Percentiles rank a stretch among this genome's conserved stretches.
These are phyloP conservation scores for Schrankia costaestrigalis DNA, from an alignment of 2,888 invertebrate species.

Conservation along the genomic window DNA sequence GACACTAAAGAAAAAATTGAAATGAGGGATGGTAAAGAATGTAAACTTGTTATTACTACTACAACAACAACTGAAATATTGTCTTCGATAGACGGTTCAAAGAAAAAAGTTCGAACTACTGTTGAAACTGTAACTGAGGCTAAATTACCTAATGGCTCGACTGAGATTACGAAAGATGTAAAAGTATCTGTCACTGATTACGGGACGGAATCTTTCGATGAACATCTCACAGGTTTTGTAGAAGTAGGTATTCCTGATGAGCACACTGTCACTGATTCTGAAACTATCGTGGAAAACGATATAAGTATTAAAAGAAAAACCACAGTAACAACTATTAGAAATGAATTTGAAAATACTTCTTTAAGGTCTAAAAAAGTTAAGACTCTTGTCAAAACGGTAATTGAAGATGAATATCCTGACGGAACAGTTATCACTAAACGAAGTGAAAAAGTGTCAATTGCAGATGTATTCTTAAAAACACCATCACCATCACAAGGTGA, in stretches of 20 bases:
- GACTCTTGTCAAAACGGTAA: slow-evolving; percentile 52
- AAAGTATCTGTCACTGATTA: slow-evolving; percentile 65
- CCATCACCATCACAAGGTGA: slow-evolving; percentile 33
- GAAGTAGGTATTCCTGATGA: slow-evolving; percentile 51
- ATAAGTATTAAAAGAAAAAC: slow-evolving; percentile 55
- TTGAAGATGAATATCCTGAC: slow-evolving; percentile 68
- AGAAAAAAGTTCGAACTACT: slow-evolving; percentile 62
- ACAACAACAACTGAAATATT: slow-evolving; percentile 66
- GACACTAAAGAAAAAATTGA: slow-evolving; percentile 52
- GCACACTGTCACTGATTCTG: slow-evolving; percentile 42
- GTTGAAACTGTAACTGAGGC: slow-evolving; percentile 60
- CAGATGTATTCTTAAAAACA: slow-evolving; percentile 52
- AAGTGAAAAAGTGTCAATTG: slow-evolving; percentile 67
- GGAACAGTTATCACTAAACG: slow-evolving; percentile 65
- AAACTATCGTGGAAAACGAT: slow-evolving; percentile 52
- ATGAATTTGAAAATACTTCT: slow-evolving; percentile 55
- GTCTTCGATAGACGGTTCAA: slow-evolving; percentile 41
- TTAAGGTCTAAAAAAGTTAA: slow-evolving; percentile 57
- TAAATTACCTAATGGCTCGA: slow-evolving; percentile 54
- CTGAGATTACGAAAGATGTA: slow-evolving; percentile 66
- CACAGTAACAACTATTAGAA: slow-evolving; percentile 54
- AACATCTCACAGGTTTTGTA: slow-evolving; percentile 53
- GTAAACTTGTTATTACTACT: slow-evolving; percentile 60
- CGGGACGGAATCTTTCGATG: slow-evolving; percentile 49
- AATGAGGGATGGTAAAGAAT: slow-evolving; percentile 47